phyloP scores from a whole-genome alignment of 2,888 invertebrate species.

The Diachrysia chrysitis region DNA sequence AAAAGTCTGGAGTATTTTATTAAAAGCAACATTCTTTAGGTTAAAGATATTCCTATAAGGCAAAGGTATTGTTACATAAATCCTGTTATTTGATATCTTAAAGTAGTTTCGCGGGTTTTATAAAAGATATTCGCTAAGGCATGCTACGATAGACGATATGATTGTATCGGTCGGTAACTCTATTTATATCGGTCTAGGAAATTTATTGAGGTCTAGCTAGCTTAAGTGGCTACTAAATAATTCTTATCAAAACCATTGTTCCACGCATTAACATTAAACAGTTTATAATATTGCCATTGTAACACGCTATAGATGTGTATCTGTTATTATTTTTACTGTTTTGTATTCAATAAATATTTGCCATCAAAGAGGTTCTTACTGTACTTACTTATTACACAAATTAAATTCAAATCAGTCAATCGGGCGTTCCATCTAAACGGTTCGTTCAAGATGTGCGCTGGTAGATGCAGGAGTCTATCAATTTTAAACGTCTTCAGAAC shows the following conservation, averaged over 20 bases:
- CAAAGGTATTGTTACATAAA: constrained; percentile 5
- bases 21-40: constrained; percentile 1
- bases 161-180: constrained; percentile 51
- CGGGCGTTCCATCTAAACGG: constrained; percentile 56
- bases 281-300: constrained; percentile 50
- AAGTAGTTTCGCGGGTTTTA: constrained; percentile 16
- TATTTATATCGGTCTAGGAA: constrained; percentile 46
- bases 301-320: constrained; percentile 48
- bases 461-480: constrained; percentile 72
- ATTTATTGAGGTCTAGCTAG: constrained; percentile 44
- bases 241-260: constrained; percentile 55
- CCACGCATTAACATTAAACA: constrained; percentile 50
- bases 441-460: constrained; percentile 64
- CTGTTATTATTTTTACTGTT: constrained; percentile 35
- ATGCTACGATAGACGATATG: constrained; percentile 47
- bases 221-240: constrained; percentile 52
- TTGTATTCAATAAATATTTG: constrained; percentile 16
- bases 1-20: constrained; percentile 2
- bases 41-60: not conserved
- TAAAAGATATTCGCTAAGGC: constrained; percentile 34
- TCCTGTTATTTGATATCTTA: constrained; percentile 10
- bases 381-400: constrained; percentile 43
- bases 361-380: not conserved
- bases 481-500: constrained; percentile 81
- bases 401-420: constrained; percentile 71